Base-by-base conservation (phyloP, 1,140 invertebrate genomes). In the Sycobia sp. region DNA sequence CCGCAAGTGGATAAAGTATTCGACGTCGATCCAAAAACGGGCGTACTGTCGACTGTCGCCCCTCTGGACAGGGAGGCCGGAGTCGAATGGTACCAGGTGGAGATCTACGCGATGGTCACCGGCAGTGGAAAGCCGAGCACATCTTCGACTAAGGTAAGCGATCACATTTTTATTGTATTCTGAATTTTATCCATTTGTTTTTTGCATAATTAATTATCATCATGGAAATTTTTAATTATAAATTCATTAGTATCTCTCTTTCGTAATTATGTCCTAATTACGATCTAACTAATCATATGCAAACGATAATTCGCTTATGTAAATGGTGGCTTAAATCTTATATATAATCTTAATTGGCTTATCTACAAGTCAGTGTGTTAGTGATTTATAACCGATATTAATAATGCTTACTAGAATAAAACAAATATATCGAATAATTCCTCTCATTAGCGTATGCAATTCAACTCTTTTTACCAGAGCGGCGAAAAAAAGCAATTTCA, bases 1-100 rank as follows among this genome's bases (percentile, higher is more conserved):
- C 83, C 82, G 51, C 90, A 91, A 78, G 89, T 91, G 65, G 91
- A 93, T 74, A 86, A 90, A 69, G 84, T 94, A 57, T 95, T 99
- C 76, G 91, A 91, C 70, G 90, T 99, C 67, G 95, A 98, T 80
- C 86, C 89, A 4, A 90, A 91, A 68, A 86, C 92, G 69, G 97
- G 96, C 11, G 89, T 96, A 55, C 78, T 98, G 47, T 93, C 93
- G 7, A 95, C 95, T 5, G 90, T 92, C 2, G 88, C 86, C 1
- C 82, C 89, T 23, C 82, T 98, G 68, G 95, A 98, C 81, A 84
- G 95, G 46, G 96, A 98, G 77, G 83, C 86, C 32, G 92, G 92
- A 1, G 81, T 88, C 8, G 88, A 90, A 67, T 85, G 83, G 67
- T 96, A 95, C 82, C 87, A 91, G 71, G 86, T 96, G 18, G 89